Base-by-base conservation (phyloP, 2,888 invertebrate genomes). In the Carpatolechia fugitivella region DNA sequence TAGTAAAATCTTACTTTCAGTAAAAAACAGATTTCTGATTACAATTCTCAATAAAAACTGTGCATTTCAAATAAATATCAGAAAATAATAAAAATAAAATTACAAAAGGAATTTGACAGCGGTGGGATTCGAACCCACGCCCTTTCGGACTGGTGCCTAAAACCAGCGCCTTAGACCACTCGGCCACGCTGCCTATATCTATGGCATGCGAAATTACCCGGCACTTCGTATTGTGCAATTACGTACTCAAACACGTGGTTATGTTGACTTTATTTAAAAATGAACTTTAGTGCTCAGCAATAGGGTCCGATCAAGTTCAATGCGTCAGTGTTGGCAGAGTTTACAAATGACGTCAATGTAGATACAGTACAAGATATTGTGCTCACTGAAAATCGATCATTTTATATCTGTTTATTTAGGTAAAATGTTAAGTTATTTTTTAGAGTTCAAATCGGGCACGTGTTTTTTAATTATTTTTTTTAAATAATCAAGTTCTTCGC, bases 101-200 rank as follows among this genome's bases (percentile, higher is more conserved):
- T 29, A 30, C 24, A 40, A 74, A 84, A 85, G 78, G 68, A 46
- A 0, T 47, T 38, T 90, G 90, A 90, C 90, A 91, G 90, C 90
- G 92, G 92, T 92, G 93, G 93, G 92, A 93, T 93, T 93, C 92
- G 92, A 93, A 93, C 92, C 93, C 92, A 92, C 92, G 92, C 92
- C 92, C 92, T 92, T 92, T 91, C 91, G 92, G 92, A 92, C 92
- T 92, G 92, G 92, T 92, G 92, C 92, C 92, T 92, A 90, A 91
- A 91, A 88, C 90, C 86, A 85, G 85, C 88, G 92, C 91, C 91
- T 92, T 92, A 92, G 92, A 92, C 92, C 92, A 91, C 92, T 92
- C 92, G 92, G 92, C 92, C 92, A 92, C 91, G 91, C 92, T 92
- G 91, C 91, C 91, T 76, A 18, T 56, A 52, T 53, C 0, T 0